A percentile compares a stretch with the other conserved stretches of the same genome.
These are phyloP conservation scores for Pilophorus perplexus DNA, from an alignment of 2,888 invertebrate species.

Conservation along the genomic window DNA sequence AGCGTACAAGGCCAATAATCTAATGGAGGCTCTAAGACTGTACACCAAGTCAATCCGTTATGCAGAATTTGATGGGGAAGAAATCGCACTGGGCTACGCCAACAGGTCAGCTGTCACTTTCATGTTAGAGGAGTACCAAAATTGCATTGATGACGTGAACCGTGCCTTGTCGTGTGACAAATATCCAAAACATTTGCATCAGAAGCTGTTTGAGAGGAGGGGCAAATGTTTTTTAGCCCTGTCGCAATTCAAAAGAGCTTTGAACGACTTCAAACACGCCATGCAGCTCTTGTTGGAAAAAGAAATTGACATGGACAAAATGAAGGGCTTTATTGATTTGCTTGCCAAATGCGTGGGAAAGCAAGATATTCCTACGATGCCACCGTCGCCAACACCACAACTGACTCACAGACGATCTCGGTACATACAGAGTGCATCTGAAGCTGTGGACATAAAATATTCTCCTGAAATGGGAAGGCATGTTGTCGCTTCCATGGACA, in stretches of 20 bases:
- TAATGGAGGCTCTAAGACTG: conserved; percentile 53
- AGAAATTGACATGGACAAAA: conserved; percentile 22
- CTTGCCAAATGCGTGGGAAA: not conserved
- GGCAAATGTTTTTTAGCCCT: conserved; percentile 52
- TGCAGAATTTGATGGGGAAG: conserved; percentile 60
- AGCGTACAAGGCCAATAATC: conserved; percentile 45
- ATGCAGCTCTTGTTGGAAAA: conserved; percentile 31
- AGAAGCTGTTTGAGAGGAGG: conserved; percentile 63
- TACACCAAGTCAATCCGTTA: conserved; percentile 66
- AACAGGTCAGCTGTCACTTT: conserved; percentile 75
- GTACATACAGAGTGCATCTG: conserved; percentile 59
- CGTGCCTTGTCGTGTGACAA: conserved; percentile 60
- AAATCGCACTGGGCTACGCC: conserved; percentile 64
- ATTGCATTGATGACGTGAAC: conserved; percentile 68
- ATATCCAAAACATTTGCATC: conserved; percentile 62
- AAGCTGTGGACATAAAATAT: conserved; percentile 61
- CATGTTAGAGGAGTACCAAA: conserved; percentile 62
- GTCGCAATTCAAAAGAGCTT: not conserved
- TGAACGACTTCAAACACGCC: not conserved
- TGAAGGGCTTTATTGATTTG: not conserved
- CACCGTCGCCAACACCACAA: no score
- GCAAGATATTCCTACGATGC: not conserved
- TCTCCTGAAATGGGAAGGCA: conserved; percentile 63
- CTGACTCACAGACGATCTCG: conserved; percentile 36
- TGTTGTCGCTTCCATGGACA: conserved; percentile 65